Conservation (phyloP, 2,113 vertebrate species). For the Triplophysa rosa region DNA sequence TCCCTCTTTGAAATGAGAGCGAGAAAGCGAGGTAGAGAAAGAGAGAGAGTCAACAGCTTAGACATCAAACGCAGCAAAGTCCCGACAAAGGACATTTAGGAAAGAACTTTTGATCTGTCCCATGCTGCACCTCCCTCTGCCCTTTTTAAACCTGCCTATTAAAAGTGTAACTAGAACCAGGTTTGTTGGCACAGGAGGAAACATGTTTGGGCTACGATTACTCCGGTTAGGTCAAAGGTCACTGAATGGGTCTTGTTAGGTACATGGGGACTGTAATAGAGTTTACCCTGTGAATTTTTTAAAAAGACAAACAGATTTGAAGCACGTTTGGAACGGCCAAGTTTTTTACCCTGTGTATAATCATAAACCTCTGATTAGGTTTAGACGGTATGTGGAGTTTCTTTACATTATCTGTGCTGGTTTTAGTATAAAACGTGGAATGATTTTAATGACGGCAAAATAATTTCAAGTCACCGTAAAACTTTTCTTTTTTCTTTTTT, state of each 20-base stretch:
- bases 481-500: too few relatives aligned
- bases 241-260: constrained; percentile 53
- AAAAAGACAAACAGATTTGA: not conserved
- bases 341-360: too few relatives aligned
- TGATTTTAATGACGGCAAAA: too few relatives aligned
- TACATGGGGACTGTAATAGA: constrained; percentile 7
- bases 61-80: constrained; percentile 67
- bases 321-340: too few relatives aligned
- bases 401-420: too few relatives aligned
- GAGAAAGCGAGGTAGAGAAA: constrained; percentile 53
- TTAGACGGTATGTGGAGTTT: too few relatives aligned
- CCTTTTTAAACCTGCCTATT: constrained; percentile 47
- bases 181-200: constrained; percentile 57
- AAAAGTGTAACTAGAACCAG: constrained; percentile 68
- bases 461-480: too few relatives aligned
- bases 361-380: too few relatives aligned
- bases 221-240: constrained; percentile 65
- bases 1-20: constrained; percentile 68
- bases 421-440: too few relatives aligned
- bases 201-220: constrained; percentile 67
- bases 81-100: constrained; percentile 51
- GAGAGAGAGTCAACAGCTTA: constrained; percentile 63
- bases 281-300: not conserved
- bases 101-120: constrained; percentile 52
- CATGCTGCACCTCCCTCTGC: constrained; percentile 24